phyloP scores from a whole-genome alignment of 2,113 vertebrate species.

The Xiphophorus couchianus region DNA sequence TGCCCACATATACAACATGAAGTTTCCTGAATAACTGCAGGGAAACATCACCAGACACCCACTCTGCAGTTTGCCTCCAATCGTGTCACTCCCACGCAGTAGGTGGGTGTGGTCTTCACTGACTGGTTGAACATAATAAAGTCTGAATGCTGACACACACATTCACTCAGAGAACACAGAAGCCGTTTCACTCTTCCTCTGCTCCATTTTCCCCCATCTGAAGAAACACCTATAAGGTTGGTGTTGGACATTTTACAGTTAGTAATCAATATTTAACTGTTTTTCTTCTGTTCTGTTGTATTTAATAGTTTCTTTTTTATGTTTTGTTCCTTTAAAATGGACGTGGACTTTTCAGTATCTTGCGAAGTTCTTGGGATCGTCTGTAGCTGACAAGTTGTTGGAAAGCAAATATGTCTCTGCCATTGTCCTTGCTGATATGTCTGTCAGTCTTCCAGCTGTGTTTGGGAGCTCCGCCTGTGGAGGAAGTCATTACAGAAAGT shows the following conservation, averaged over 20 bases:
- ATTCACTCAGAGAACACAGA: conserved; percentile 22
- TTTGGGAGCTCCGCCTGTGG: conserved; percentile 52
- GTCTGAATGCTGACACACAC: conserved; percentile 45
- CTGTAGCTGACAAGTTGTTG: background rate
- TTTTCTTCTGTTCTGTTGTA: background rate
- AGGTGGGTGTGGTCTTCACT: conserved; percentile 67
- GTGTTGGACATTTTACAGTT: conserved; percentile 1
- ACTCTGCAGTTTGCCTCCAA: background rate
- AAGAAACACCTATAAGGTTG: conserved; percentile 11
- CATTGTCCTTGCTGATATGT: conserved; percentile 61
- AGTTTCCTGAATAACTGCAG: background rate
- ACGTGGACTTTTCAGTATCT: background rate
- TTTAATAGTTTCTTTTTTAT: background rate
- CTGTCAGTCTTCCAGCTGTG: conserved; percentile 59
- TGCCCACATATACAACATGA: conserved; percentile 7
- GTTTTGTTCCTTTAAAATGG: background rate
- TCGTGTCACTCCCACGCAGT: conserved; percentile 46
- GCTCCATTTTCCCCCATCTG: background rate
- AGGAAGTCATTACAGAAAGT: conserved; percentile 60
- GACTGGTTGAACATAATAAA: conserved; percentile 62
- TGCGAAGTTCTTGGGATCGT: background rate
- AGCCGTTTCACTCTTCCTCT: conserved; percentile 15
- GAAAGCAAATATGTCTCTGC: conserved; percentile 59
- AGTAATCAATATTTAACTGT: background rate
- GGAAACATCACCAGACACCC: background rate